Percentiles rank a stretch among this genome's conserved stretches.
Conservation (phyloP, 2,797 vertebrate genomes). For the Smutsia temminckii region DNA sequence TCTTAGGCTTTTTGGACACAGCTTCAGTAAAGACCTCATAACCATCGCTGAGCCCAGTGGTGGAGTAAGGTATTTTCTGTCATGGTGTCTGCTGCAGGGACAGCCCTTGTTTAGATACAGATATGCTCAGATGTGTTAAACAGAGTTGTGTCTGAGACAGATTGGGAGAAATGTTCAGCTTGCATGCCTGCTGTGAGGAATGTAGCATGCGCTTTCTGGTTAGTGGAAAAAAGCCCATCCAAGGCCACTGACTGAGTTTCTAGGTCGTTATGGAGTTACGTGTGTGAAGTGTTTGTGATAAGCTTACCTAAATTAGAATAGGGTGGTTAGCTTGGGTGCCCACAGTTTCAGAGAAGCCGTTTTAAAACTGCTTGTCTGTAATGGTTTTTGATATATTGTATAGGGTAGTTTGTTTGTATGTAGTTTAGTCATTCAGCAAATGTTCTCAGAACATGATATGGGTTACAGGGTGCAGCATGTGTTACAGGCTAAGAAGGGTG, state of each 20-base stretch:
- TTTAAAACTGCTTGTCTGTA: conserved; percentile 3
- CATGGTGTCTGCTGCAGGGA: not conserved
- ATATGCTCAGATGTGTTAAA: not conserved
- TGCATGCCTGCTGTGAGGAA: not conserved
- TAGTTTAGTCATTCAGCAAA: not conserved
- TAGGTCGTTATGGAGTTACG: not conserved
- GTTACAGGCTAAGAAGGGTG: not conserved
- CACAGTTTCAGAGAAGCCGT: conserved; percentile 1
- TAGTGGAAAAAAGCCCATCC: not conserved
- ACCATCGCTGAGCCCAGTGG: not conserved
- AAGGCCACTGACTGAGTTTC: not conserved
- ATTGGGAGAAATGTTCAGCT: not conserved
- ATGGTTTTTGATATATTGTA: not conserved
- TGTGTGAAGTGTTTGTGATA: not conserved
- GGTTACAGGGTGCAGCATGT: not conserved
- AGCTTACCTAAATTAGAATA: not conserved
- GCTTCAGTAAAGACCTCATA: not conserved
- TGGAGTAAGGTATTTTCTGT: not conserved
- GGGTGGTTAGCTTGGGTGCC: not conserved
- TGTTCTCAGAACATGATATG: not conserved
- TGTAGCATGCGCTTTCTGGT: not conserved
- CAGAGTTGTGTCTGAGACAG: not conserved
- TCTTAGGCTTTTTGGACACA: not conserved
- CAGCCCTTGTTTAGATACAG: not conserved
- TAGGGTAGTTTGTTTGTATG: not conserved